Evolutionary conservation across 1,140 invertebrate species (phyloP), one percentile per base, ranked within the genome.

Genomic region (Zaprionus gabonicus): DNA sequence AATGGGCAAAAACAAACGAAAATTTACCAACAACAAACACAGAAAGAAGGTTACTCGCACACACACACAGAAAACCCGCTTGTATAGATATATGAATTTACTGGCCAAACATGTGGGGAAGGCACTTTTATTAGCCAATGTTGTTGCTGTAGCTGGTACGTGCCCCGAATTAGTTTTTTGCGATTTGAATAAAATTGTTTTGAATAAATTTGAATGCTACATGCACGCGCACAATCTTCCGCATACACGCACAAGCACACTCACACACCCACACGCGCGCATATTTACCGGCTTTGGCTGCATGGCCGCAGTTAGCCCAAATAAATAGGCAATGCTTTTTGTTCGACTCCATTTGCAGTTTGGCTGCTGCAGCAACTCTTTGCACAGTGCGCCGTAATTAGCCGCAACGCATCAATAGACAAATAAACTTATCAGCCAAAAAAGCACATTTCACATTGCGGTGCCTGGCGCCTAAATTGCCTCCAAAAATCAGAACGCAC

Each of bases 101-200:
- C 70, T 68, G 27, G 49, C 53, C 57, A 51, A 44, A 53, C 62
- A 59, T 60, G 60, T 72, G 60, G 67, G 51, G 36, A 66, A 57
- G 69, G 38, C 41, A 46, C 76, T 90, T 88, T 88, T 88, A 88
- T 88, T 88, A 72, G 78, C 12, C 65, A 27, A 31, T 71, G 69
- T 28, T 69, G 57, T 53, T 74, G 51, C 23, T 62, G 71, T 25
- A 25, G 46, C 60, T 53, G 53, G 83, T 87, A 87, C 83, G 83
- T 87, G 83, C 83, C 72, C 59, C 83, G 83, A 87, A 87, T 87
- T 87, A 87, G 83, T 87, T 87, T 88, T 87, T 87, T 87, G 83
- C 84, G 83, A 87, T 87, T 87, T 87, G 83, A 83, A 87, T 88
- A 83, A 83, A 87, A 88, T 87, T 87, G 83, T 87, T 87, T 87